Conservation (phyloP, 2,113 vertebrate species). For the Acrocephalus arundinaceus region DNA sequence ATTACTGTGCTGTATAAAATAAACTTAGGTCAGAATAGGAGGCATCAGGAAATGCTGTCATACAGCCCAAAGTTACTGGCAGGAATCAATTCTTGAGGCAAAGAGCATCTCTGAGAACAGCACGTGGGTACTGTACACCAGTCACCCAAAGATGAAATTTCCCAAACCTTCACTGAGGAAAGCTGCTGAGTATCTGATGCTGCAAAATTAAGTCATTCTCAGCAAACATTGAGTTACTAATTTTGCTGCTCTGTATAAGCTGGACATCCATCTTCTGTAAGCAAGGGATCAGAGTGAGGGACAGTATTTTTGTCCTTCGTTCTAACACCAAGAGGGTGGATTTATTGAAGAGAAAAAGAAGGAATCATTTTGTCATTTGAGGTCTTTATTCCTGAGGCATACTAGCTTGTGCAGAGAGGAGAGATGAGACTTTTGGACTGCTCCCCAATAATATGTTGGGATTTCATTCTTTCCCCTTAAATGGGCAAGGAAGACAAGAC, state of each 20-base stretch:
- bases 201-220: neutral
- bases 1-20: neutral
- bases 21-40: neutral
- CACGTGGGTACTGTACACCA: neutral
- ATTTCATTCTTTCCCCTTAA: slow-evolving; percentile 54
- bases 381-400: neutral
- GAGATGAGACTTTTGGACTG: slow-evolving; percentile 16
- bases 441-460: neutral
- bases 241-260: neutral
- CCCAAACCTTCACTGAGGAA: neutral
- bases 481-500: neutral
- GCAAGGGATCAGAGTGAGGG: neutral
- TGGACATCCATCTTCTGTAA: neutral
- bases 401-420: neutral
- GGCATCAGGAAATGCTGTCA: neutral
- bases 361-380: neutral
- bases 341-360: neutral
- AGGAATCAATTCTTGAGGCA: neutral
- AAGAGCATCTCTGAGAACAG: neutral
- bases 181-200: neutral
- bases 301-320: neutral
- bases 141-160: neutral
- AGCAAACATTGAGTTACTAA: neutral
- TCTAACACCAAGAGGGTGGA: neutral
- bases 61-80: neutral